Evolutionary conservation across 1,140 invertebrate genomes (phyloP).

Genomic region (Drosophila watanabei): DNA sequence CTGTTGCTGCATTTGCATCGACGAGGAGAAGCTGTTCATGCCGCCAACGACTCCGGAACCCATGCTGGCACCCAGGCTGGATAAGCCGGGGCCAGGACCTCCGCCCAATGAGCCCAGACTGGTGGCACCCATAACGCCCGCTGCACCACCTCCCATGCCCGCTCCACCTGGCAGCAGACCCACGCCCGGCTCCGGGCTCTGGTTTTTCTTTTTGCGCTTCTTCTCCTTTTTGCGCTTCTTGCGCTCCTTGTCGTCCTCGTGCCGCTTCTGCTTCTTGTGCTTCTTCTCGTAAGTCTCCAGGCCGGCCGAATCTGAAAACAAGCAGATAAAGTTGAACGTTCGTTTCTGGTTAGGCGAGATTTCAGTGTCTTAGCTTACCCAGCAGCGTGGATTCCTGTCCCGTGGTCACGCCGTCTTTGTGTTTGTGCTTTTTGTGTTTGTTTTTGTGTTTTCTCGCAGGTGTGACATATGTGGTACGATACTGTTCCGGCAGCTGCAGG

Average conservation of each 20-base stretch:
- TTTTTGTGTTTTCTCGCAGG: conserved; percentile 97
- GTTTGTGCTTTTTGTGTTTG: conserved; percentile 98
- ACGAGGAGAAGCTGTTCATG: conserved; percentile 66
- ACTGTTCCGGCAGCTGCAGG: conserved; percentile 96
- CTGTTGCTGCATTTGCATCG: conserved; percentile 65
- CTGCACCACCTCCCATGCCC: conserved; percentile 55
- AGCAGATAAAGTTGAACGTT: neutral
- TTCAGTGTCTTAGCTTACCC: conserved; percentile 65
- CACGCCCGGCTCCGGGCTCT: conserved; percentile 93
- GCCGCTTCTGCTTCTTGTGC: conserved; percentile 97
- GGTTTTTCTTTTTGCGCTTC: conserved; percentile 97
- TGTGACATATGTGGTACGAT: conserved; percentile 96
- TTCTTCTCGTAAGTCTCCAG: conserved; percentile 96
- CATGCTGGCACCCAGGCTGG: conserved; percentile 51
- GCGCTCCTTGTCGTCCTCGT: conserved; percentile 97
- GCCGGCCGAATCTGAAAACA: conserved; percentile 87
- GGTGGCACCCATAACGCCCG: conserved; percentile 69
- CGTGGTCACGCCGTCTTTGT: conserved; percentile 92
- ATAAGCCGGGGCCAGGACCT: conserved; percentile 44
- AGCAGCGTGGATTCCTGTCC: conserved; percentile 89
- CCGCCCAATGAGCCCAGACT: conserved; percentile 45
- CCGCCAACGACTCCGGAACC: conserved; percentile 46
- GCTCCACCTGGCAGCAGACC: conserved; percentile 55
- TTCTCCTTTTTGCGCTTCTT: conserved; percentile 98
- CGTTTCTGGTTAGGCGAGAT: neutral